phyloP scores from a whole-genome alignment of 2,797 vertebrate species.

The Enteromius radiatus region DNA sequence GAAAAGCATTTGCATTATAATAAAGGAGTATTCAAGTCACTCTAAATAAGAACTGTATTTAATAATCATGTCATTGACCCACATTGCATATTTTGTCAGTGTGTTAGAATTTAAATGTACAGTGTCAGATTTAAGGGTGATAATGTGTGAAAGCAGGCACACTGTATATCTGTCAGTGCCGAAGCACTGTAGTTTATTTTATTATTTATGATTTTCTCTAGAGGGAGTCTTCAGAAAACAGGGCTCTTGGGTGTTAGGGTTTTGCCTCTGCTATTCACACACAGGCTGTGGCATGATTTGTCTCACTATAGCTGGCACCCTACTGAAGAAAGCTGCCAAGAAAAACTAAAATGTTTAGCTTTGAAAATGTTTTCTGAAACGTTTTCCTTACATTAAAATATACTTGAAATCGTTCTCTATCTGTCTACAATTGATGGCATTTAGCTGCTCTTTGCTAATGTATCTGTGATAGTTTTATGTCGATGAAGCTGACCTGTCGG shows the following conservation, averaged over 20 bases:
- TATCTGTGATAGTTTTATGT: slow-evolving; percentile 17
- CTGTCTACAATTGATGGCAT: slow-evolving; percentile 2
- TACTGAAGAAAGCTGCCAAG: slow-evolving; percentile 7
- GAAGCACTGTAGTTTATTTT: slow-evolving; percentile 15
- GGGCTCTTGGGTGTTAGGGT: slow-evolving; percentile 31
- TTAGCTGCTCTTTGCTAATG: slow-evolving; percentile 11
- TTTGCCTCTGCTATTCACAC: slow-evolving; percentile 10
- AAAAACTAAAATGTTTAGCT: background rate
- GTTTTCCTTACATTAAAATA: slow-evolving; percentile 19
- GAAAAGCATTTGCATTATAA: background rate
- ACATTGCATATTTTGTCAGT: slow-evolving; percentile 6
- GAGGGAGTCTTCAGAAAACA: slow-evolving; percentile 29
- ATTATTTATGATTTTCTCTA: slow-evolving; percentile 42
- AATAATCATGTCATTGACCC: background rate
- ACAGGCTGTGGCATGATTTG: slow-evolving; percentile 39
- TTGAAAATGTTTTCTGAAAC: slow-evolving; percentile 12
- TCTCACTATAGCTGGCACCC: slow-evolving; percentile 27
- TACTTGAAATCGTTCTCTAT: background rate
- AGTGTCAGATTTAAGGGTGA: slow-evolving; percentile 21
- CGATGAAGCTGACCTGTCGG: slow-evolving; percentile 36
- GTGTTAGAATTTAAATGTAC: slow-evolving; percentile 3
- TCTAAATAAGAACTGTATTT: background rate
- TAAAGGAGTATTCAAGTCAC: background rate
- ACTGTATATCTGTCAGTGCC: slow-evolving; percentile 25
- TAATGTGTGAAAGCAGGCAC: background rate